phyloP scores from a whole-genome alignment of 2,113 vertebrate species.

The Mormyrus lacerda region DNA sequence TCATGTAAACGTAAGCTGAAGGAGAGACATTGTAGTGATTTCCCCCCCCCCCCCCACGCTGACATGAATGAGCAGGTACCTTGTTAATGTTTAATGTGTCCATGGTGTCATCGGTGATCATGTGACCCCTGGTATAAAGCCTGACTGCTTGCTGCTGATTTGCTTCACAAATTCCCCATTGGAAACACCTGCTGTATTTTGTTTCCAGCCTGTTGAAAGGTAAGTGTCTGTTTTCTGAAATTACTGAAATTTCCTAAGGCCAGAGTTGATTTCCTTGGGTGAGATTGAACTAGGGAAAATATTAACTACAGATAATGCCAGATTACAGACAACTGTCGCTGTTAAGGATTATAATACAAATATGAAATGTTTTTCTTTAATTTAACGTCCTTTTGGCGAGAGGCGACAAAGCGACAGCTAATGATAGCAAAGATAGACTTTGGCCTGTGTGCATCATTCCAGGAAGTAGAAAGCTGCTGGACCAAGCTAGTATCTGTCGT shows the following conservation, averaged over 20 bases:
- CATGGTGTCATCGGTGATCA: background rate
- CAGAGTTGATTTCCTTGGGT: background rate
- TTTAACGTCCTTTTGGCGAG: slow-evolving; percentile 36
- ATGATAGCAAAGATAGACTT: slow-evolving; percentile 27
- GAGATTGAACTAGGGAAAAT: background rate
- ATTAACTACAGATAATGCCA: background rate
- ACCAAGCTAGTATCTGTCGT: background rate
- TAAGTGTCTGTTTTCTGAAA: background rate
- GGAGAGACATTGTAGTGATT: background rate
- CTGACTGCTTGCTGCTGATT: background rate
- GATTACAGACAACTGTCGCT: background rate
- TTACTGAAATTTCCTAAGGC: background rate
- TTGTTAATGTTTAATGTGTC: slow-evolving; percentile 12
- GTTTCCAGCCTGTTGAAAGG: background rate
- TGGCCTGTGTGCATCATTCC: slow-evolving; percentile 20
- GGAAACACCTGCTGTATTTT: background rate
- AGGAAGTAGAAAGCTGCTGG: slow-evolving; percentile 14
- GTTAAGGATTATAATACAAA: background rate
- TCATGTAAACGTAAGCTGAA: background rate
- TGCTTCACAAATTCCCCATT: background rate
- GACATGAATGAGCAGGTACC: background rate
- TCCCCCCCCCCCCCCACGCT: background rate
- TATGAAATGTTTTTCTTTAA: background rate
- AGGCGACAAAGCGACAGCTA: slow-evolving; percentile 26
- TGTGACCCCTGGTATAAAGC: background rate